Evolutionary conservation across 2,797 vertebrate genomes (phyloP).

Genomic region (Fratercula arctica): DNA sequence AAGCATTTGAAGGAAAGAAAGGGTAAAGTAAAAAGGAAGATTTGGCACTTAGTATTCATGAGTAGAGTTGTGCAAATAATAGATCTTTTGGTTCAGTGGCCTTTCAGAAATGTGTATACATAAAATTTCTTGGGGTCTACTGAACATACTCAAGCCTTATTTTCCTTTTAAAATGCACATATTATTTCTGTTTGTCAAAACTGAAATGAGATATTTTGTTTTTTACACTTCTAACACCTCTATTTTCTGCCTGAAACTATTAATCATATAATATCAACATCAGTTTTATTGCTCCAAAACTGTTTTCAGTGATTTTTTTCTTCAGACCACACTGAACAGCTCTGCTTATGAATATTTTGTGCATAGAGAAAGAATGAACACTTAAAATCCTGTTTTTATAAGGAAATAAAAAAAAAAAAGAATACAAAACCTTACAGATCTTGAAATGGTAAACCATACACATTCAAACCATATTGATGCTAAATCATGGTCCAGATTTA

Average conservation of each 20-base stretch:
- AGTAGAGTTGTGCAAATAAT: neutral
- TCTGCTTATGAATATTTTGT: neutral
- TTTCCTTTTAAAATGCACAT: neutral
- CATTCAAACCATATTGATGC: neutral
- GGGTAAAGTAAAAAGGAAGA: neutral
- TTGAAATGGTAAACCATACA: neutral
- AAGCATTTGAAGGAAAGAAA: neutral
- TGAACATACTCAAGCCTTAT: neutral
- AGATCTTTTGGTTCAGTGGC: neutral
- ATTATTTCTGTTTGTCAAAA: conserved; percentile 13
- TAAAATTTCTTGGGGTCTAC: neutral
- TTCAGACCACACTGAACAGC: neutral
- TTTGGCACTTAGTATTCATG: neutral
- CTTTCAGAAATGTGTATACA: neutral
- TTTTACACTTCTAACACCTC: neutral
- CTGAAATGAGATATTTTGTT: neutral
- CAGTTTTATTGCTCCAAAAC: neutral
- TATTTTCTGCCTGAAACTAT: neutral
- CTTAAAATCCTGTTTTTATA: neutral
- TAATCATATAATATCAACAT: conserved; percentile 1
- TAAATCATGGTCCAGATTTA: neutral
- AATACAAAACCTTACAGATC: neutral
- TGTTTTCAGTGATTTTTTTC: neutral
- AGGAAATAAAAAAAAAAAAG: neutral
- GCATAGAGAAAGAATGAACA: neutral